phyloP scores from a whole-genome alignment of 2,113 vertebrate species.

The Saccopteryx leptura region DNA sequence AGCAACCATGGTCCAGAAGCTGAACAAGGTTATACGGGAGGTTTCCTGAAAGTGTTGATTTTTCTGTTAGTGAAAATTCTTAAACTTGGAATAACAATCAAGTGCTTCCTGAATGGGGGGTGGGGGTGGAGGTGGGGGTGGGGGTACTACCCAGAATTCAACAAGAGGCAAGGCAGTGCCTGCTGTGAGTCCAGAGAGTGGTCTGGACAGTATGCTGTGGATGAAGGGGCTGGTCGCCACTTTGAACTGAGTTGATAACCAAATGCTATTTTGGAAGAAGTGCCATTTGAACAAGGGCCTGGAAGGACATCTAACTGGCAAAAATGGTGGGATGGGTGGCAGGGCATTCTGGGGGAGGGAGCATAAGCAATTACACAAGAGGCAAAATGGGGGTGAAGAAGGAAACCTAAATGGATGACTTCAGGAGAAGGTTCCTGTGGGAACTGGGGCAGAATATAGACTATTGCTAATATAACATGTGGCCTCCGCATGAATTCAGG shows the following conservation, averaged over 20 bases:
- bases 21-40: constrained; percentile 93
- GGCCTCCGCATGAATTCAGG: not conserved
- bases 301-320: not conserved
- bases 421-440: not conserved
- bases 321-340: not conserved
- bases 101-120: not conserved
- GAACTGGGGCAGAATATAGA: not conserved
- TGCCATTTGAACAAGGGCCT: not conserved
- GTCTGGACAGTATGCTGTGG: not conserved
- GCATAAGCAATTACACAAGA: not conserved
- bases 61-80: not conserved
- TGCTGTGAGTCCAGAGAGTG: not conserved
- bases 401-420: not conserved
- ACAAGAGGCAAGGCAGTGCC: not conserved
- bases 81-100: constrained; percentile 81
- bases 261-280: constrained; percentile 16
- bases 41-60: constrained; percentile 65
- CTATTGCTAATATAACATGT: rapidly evolving
- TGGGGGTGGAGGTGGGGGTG: too few relatives aligned
- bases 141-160: not conserved
- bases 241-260: not conserved
- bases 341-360: not conserved
- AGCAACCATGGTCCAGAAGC: constrained; percentile 95
- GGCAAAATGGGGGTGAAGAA: not conserved
- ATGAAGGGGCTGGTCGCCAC: not conserved